Evolutionary conservation across 2,113 vertebrate genomes (phyloP).

Genomic region (Saccopteryx bilineata): DNA sequence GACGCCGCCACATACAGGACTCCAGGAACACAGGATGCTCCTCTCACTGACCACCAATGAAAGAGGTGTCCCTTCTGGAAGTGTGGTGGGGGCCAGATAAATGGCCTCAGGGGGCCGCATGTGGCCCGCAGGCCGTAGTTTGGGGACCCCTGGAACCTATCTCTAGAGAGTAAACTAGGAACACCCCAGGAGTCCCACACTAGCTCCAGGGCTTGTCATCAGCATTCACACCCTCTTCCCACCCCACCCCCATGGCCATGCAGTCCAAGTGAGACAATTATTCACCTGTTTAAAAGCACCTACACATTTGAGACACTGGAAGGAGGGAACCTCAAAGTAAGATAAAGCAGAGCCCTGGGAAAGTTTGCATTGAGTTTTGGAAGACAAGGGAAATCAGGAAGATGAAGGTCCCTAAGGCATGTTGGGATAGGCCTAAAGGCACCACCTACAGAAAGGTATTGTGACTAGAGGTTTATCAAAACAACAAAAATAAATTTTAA

Average conservation of each 20-base stretch:
- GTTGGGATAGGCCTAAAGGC: background rate
- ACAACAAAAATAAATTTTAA: background rate
- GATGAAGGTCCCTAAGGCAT: background rate
- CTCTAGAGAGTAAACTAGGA: background rate
- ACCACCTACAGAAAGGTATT: background rate
- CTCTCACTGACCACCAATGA: too few species aligned
- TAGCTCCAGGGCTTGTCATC: background rate
- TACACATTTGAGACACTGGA: background rate
- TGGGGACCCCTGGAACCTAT: background rate
- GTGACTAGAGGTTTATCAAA: background rate
- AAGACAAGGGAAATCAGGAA: background rate
- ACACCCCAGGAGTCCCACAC: background rate
- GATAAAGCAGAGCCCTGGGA: background rate
- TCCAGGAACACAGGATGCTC: too few species aligned
- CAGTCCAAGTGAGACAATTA: background rate
- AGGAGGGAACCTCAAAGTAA: background rate
- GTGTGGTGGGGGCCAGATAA: too few species aligned
- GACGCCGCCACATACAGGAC: too few species aligned
- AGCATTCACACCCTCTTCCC: background rate
- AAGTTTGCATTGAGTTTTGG: background rate
- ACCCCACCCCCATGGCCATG: background rate
- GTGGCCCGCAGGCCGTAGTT: too few species aligned
- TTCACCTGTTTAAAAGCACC: background rate
- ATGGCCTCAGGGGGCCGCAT: too few species aligned
- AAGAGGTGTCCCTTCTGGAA: too few species aligned